Percentiles rank a stretch among this genome's conserved stretches.
These are phyloP conservation scores for Holothuria leucospilota DNA, from an alignment of 53 echinoderm and acorn worm species.

Conservation along the genomic window DNA sequence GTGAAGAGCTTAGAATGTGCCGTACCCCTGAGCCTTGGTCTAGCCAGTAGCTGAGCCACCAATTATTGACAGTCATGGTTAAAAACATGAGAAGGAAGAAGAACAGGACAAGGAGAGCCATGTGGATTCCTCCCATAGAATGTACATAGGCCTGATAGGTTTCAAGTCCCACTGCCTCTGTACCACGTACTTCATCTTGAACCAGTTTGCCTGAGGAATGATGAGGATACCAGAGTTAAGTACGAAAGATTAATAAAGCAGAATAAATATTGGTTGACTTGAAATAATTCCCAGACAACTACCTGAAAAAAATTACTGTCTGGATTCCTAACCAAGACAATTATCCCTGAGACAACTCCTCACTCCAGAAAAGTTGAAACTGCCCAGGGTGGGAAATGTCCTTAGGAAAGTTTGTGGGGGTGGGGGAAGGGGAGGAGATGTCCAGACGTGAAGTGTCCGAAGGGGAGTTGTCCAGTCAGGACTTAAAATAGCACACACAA, in stretches of 20 bases:
- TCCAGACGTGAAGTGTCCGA: too few species aligned
- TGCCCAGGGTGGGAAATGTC: too few species aligned
- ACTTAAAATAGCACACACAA: too few species aligned
- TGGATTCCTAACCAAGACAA: too few species aligned
- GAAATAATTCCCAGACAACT: too few species aligned
- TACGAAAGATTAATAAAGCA: not conserved
- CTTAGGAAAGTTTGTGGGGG: too few species aligned
- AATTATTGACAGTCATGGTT: slow-evolving; percentile 85
- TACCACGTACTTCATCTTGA: slow-evolving; percentile 64
- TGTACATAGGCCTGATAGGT: slow-evolving; percentile 85
- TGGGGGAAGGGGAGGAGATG: too few species aligned
- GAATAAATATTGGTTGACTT: not conserved
- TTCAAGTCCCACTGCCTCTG: slow-evolving; percentile 71
- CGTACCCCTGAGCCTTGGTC: slow-evolving; percentile 80
- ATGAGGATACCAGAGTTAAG: not conserved
- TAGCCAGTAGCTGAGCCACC: slow-evolving; percentile 92
- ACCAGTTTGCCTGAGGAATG: slow-evolving; percentile 65
- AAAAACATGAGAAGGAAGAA: slow-evolving; percentile 83
- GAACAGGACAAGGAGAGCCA: slow-evolving; percentile 75
- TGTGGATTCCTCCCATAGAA: slow-evolving; percentile 83
- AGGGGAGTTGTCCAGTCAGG: too few species aligned
- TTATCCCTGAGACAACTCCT: too few species aligned
- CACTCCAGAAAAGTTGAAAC: too few species aligned
- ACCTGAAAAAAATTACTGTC: too few species aligned
- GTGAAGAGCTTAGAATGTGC: not conserved